phyloP scores from a whole-genome alignment of 2,797 vertebrate genomes.

The Takifugu rubripes region DNA sequence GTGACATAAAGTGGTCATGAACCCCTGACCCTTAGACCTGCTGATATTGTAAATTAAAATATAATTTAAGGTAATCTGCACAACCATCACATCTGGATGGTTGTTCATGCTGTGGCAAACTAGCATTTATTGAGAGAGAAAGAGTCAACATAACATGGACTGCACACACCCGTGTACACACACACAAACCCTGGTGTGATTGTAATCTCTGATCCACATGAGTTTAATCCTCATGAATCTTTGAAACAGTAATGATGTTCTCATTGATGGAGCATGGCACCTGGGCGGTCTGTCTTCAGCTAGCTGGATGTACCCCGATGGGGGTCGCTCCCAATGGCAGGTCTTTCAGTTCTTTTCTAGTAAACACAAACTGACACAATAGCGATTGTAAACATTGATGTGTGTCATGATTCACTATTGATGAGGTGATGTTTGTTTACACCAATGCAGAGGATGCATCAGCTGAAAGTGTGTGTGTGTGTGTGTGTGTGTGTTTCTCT shows the following conservation, averaged over 20 bases:
- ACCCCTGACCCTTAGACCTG: no score
- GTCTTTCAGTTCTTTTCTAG: slow-evolving; percentile 17
- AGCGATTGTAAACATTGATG: slow-evolving; percentile 14
- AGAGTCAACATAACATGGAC: no score
- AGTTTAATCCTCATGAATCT: slow-evolving; percentile 67
- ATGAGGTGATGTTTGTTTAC: slow-evolving; percentile 29
- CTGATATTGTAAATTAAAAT: no score
- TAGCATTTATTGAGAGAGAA: no score
- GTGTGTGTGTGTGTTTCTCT: slow-evolving; percentile 35
- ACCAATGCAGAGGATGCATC: slow-evolving; percentile 5
- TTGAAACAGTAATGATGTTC: slow-evolving; percentile 72
- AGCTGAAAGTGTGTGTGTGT: slow-evolving; percentile 7
- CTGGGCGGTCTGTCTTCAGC: slow-evolving; percentile 50
- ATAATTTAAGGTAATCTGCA: no score
- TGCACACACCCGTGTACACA: not conserved
- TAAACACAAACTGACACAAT: slow-evolving; percentile 38
- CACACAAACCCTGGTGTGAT: slow-evolving; percentile 19
- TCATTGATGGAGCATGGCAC: slow-evolving; percentile 71
- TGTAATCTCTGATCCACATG: slow-evolving; percentile 54
- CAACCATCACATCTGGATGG: no score
- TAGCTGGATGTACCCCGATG: slow-evolving; percentile 28
- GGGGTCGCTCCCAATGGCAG: slow-evolving; percentile 41
- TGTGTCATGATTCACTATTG: slow-evolving; percentile 35
- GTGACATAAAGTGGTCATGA: no score
- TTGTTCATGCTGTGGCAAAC: no score